A percentile compares a stretch with the other conserved stretches of the same genome.
phyloP scores from a whole-genome alignment of 2,797 vertebrate genomes.

The Selene dorsalis region DNA sequence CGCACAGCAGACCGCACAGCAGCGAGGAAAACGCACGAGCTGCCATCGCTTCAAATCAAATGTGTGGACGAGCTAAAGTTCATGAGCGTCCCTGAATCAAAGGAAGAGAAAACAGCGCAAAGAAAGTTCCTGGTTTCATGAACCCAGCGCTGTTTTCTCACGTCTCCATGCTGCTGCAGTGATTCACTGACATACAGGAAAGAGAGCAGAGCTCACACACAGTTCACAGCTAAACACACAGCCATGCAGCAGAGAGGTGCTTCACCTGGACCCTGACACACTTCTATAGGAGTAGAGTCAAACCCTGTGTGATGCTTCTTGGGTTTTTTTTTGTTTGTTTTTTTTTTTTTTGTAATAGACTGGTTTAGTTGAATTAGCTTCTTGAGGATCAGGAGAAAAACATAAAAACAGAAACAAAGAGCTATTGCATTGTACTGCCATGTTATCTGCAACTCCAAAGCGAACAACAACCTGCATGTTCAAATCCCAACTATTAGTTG shows the following conservation, averaged over 20 bases:
- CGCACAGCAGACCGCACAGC: constrained; percentile 69
- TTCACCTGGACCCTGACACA: constrained; percentile 50
- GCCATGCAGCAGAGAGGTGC: constrained; percentile 30
- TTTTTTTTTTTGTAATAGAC: not conserved
- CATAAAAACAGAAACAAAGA: not conserved
- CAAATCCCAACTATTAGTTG: not conserved
- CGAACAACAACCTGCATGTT: not conserved
- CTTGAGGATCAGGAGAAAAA: not conserved
- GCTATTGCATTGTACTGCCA: not conserved
- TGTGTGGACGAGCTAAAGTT: constrained; percentile 9
- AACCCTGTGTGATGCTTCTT: not conserved
- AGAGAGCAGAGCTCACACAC: constrained; percentile 59
- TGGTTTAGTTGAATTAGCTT: not conserved
- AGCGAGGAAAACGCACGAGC: constrained; percentile 61
- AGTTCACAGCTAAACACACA: constrained; percentile 48
- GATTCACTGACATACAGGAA: constrained; percentile 72
- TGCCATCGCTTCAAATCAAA: constrained; percentile 69
- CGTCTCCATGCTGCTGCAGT: constrained; percentile 77
- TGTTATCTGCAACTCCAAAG: not conserved
- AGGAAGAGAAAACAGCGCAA: constrained; percentile 5
- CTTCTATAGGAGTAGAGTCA: not conserved
- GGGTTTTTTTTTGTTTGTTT: not conserved
- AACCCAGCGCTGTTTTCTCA: constrained; percentile 80
- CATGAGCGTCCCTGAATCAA: not conserved
- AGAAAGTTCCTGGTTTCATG: constrained; percentile 69